Base-by-base conservation (phyloP, 2,888 invertebrate genomes). In the Zootermopsis nevadensis region DNA sequence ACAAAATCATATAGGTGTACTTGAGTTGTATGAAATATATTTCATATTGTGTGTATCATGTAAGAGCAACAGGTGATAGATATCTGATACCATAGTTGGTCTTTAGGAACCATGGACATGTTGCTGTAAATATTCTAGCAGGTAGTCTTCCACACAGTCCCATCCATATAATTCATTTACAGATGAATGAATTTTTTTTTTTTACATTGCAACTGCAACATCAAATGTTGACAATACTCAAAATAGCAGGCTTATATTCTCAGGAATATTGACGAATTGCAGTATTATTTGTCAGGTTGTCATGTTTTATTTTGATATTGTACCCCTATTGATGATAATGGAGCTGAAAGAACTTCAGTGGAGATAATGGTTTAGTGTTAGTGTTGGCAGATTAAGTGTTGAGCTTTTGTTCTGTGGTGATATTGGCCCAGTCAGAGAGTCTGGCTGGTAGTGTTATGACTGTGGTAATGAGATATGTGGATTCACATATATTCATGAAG, bases 261-360 rank as follows among this genome's bases (percentile, higher is more conserved):
- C 77, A 77, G 77, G 77, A 77, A 77, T 55, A 33, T 48, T 77
- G 30, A 31, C 19, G 33, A 33, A 69, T 55, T 77, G 24, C 77
- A 77, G 77, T 77, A 77, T 77, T 77, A 77, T 77, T 77, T 77
- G 55, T 77, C 77, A 77, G 77, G 77, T 53, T 77, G 33, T 19
- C 33, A 30, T 31, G 48, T 53, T 30, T 42, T 55, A 22, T 42
- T 30, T 77, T 48, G 42, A 33, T 77, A 33, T 53, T 30, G 33
- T 4, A 53, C 42, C 10, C 3, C 77, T 31, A n/a, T 31, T 69
- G 69, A 2, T 12, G 33, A 33, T 33, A 69, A 31, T 69, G 19
- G 33, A 19, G 33, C 22, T 66, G 8, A 33, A 1, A 31, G 10
- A 69, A 22, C 33, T 69, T 66, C 1, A 33, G 22, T 33, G 30